Evolutionary conservation across 1,140 invertebrate species (phyloP).

Genomic region (Orius insidiosus): DNA sequence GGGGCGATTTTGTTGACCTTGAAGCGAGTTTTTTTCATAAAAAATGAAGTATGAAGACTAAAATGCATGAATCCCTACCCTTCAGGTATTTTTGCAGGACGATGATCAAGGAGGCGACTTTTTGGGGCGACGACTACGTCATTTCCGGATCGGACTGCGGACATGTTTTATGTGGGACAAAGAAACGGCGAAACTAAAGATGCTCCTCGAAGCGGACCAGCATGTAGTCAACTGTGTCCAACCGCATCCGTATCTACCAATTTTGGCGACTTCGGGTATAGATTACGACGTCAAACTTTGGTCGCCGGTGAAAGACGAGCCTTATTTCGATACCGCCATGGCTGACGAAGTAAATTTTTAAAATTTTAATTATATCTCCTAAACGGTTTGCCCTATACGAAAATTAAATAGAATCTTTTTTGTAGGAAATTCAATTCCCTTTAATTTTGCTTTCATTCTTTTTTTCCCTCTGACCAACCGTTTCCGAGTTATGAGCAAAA

Average conservation of each 20-base stretch:
- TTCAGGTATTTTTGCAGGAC: slow-evolving; percentile 35
- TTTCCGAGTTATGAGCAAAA: no score
- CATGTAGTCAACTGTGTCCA: slow-evolving; percentile 78
- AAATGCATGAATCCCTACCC: no score
- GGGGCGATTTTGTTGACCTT: no score
- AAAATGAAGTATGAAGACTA: no score
- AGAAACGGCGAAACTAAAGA: slow-evolving; percentile 45
- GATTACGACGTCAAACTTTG: slow-evolving; percentile 82
- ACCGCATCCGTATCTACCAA: slow-evolving; percentile 64
- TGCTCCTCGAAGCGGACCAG: slow-evolving; percentile 64
- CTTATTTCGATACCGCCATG: slow-evolving; percentile 42
- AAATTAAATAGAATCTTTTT: no score
- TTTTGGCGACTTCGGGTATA: slow-evolving; percentile 73
- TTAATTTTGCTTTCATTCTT: no score
- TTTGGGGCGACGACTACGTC: slow-evolving; percentile 69
- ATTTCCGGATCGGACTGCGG: slow-evolving; percentile 79
- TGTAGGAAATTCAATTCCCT: no score
- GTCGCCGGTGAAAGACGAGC: slow-evolving; percentile 44
- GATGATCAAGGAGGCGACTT: slow-evolving; percentile 80
- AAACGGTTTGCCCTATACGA: no score
- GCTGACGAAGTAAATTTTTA: slow-evolving; percentile 41
- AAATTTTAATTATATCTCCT: no score
- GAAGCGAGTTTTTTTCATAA: no score
- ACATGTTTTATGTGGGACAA: slow-evolving; percentile 56
- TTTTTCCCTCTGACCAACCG: no score